These are phyloP conservation scores for Halcyon chelicuti DNA, from an alignment of 2,797 vertebrate genomes.

Conservation along the genomic window DNA sequence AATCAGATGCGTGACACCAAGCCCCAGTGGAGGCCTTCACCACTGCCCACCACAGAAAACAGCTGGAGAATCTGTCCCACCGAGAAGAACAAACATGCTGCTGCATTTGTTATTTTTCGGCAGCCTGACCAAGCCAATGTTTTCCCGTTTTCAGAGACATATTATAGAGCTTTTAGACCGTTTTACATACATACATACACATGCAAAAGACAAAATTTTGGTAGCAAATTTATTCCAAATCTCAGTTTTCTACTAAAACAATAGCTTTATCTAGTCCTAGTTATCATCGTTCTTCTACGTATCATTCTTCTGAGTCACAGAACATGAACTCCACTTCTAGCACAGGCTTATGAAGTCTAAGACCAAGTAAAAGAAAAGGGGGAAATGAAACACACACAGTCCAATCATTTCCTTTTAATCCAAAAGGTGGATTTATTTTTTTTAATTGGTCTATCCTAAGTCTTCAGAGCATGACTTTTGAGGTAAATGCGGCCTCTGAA, in stretches of 20 bases:
- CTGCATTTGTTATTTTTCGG: not conserved
- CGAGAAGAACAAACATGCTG: not conserved
- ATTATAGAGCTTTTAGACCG: not conserved
- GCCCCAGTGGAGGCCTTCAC: not conserved
- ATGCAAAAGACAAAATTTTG: not conserved
- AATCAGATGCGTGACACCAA: not conserved
- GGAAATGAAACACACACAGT: not conserved
- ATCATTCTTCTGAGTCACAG: not conserved
- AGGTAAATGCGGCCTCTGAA: not conserved
- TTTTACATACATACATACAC: accelerated
- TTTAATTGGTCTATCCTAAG: not conserved
- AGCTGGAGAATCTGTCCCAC: not conserved
- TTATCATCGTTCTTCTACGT: not conserved
- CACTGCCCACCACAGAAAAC: not conserved
- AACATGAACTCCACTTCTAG: not conserved
- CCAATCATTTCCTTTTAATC: not conserved
- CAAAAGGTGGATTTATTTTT: not conserved
- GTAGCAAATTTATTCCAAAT: not conserved
- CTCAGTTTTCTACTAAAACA: not conserved
- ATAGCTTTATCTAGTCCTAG: not conserved
- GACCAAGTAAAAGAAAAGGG: not conserved
- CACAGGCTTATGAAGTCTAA: not conserved
- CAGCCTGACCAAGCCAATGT: not conserved
- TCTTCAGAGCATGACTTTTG: not conserved
- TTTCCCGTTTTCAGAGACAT: not conserved